Conservation (phyloP, 2,888 invertebrate genomes). For the Campoplex nolae region DNA sequence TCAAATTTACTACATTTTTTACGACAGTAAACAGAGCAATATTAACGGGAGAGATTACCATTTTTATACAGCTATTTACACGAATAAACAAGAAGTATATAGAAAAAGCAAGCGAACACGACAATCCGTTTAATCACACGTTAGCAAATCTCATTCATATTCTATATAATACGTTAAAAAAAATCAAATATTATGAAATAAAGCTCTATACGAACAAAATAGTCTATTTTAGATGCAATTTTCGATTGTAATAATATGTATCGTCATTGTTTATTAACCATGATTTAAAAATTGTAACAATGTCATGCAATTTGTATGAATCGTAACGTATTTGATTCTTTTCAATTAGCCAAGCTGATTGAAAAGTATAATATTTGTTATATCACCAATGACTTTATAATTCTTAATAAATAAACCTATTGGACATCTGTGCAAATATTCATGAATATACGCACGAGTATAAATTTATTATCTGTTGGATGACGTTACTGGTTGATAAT, state of each 20-base stretch:
- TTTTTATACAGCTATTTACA: slow-evolving; percentile 8
- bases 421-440: neutral
- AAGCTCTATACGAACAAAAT: slow-evolving; percentile 16
- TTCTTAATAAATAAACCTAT: slow-evolving; percentile 10
- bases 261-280: slow-evolving; percentile 17
- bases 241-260: neutral
- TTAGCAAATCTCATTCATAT: slow-evolving; percentile 4
- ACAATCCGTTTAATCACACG: slow-evolving; percentile 3
- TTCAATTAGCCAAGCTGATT: neutral
- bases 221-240: slow-evolving; percentile 3
- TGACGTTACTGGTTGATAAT: neutral
- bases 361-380: neutral
- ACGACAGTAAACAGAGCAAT: neutral
- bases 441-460: neutral
- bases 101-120: neutral
- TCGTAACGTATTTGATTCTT: neutral
- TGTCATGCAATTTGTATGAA: neutral
- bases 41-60: neutral
- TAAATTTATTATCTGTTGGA: neutral
- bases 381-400: neutral
- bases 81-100: neutral
- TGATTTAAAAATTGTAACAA: neutral
- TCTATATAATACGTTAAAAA: slow-evolving; percentile 1
- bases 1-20: neutral
- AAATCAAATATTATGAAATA: neutral